phyloP scores from a whole-genome alignment of 2,797 vertebrate species.

The Syngnathus rostellatus region DNA sequence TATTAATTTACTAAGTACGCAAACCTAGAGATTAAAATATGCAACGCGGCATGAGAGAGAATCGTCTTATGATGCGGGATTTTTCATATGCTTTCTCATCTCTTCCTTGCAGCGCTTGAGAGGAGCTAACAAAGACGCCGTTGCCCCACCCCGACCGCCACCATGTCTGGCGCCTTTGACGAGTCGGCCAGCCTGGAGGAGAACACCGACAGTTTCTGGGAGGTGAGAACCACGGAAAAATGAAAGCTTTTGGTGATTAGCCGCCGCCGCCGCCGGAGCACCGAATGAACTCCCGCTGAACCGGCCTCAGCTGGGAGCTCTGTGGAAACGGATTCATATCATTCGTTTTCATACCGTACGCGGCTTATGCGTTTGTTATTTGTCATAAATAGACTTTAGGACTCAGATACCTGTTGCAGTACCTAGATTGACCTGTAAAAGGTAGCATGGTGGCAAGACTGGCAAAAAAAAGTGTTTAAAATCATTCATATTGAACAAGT shows the following conservation, averaged over 20 bases:
- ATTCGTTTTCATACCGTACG: neutral
- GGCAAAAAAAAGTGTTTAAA: neutral
- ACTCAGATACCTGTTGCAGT: neutral
- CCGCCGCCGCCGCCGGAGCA: neutral
- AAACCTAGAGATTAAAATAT: neutral
- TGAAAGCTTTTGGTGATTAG: neutral
- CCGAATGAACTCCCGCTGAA: constrained; percentile 28
- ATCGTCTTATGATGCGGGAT: neutral
- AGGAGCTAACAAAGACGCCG: constrained; percentile 18
- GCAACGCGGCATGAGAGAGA: neutral
- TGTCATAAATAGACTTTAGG: too few species aligned
- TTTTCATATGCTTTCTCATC: constrained; percentile 5
- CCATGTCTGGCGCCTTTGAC: constrained; percentile 88
- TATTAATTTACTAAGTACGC: neutral
- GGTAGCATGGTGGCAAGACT: too few species aligned
- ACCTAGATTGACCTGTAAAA: neutral
- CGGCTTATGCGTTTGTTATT: neutral
- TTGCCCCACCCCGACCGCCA: neutral
- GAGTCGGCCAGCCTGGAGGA: constrained; percentile 80
- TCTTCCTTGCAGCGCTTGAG: constrained; percentile 51
- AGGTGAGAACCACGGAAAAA: constrained; percentile 69
- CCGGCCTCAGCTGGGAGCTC: neutral
- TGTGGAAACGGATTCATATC: neutral
- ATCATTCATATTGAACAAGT: too few species aligned
- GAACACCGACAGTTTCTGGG: constrained; percentile 94